Evolutionary conservation across 2,888 invertebrate genomes (phyloP).

Genomic region (Notocelia uddmanniana): DNA sequence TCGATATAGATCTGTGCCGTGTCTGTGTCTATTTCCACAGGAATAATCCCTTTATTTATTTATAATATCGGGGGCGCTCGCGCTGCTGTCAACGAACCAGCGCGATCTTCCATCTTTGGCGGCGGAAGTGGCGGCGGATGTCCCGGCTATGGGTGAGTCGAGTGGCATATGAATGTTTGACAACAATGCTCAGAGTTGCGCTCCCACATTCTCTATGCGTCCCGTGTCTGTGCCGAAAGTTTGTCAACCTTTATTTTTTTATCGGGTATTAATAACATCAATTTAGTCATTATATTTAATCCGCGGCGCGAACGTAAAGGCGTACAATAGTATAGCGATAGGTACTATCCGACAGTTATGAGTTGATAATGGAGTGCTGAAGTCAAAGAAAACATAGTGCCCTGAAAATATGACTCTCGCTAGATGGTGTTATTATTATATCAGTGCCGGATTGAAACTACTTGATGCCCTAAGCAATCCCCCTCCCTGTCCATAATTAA

Average conservation of each 20-base stretch:
- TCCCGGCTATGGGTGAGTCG: slow-evolving; percentile 83
- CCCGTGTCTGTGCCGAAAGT: slow-evolving; percentile 81
- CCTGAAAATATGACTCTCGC: background rate
- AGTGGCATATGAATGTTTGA: slow-evolving; percentile 81
- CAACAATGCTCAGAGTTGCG: slow-evolving; percentile 76
- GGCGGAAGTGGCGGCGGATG: slow-evolving; percentile 84
- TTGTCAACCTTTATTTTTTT: slow-evolving; percentile 78
- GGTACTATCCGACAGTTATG: background rate
- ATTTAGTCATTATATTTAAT: slow-evolving; percentile 1
- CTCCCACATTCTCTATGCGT: slow-evolving; percentile 82
- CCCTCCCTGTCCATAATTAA: no score
- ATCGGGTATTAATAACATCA: slow-evolving; percentile 22
- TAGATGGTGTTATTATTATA: no score
- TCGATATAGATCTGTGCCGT: slow-evolving; percentile 48
- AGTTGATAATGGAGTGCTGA: no score
- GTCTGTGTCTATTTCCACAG: slow-evolving; percentile 55
- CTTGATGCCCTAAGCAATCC: no score
- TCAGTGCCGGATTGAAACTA: no score
- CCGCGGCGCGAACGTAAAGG: background rate
- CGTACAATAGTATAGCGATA: background rate
- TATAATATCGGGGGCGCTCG: slow-evolving; percentile 60
- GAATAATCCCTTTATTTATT: slow-evolving; percentile 59
- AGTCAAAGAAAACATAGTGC: background rate
- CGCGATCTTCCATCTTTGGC: slow-evolving; percentile 83
- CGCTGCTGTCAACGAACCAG: slow-evolving; percentile 80